Percentiles rank a stretch among this genome's conserved stretches.
Evolutionary conservation across 2,797 vertebrate species (phyloP).

Genomic region (Falco columbarius): DNA sequence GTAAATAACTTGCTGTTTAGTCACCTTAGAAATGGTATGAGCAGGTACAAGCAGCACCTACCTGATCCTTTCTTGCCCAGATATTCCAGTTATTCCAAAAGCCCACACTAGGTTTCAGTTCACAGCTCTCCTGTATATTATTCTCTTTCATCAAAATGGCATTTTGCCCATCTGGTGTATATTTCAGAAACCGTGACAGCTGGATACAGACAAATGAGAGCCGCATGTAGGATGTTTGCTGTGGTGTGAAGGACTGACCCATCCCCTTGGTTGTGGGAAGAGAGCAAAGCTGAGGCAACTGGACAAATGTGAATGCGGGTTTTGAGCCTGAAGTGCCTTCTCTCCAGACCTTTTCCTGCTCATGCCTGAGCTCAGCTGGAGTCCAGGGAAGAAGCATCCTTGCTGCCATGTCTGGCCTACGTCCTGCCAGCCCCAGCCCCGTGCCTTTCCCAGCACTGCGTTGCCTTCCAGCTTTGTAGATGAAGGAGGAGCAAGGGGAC

Average conservation of each 20-base stretch:
- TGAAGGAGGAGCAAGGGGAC: background rate
- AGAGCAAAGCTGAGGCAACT: background rate
- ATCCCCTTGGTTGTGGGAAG: background rate
- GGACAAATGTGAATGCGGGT: background rate
- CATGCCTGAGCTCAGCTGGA: background rate
- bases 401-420: background rate
- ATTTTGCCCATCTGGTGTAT: background rate
- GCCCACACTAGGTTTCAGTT: background rate
- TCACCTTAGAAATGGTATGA: background rate
- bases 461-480: background rate
- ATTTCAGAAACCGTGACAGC: background rate
- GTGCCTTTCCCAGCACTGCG: background rate
- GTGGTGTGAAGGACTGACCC: background rate
- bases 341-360: background rate
- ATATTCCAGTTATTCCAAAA: constrained; percentile 24
- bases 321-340: background rate
- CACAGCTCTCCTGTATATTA: background rate
- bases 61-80: background rate
- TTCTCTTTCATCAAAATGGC: constrained; percentile 14
- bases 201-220: background rate
- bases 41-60: background rate
- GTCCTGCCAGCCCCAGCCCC: background rate
- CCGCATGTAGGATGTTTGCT: background rate
- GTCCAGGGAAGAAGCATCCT: background rate
- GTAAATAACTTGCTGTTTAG: background rate